Evolutionary conservation across 2,113 vertebrate species (phyloP).

Genomic region (Damaliscus lunatus): DNA sequence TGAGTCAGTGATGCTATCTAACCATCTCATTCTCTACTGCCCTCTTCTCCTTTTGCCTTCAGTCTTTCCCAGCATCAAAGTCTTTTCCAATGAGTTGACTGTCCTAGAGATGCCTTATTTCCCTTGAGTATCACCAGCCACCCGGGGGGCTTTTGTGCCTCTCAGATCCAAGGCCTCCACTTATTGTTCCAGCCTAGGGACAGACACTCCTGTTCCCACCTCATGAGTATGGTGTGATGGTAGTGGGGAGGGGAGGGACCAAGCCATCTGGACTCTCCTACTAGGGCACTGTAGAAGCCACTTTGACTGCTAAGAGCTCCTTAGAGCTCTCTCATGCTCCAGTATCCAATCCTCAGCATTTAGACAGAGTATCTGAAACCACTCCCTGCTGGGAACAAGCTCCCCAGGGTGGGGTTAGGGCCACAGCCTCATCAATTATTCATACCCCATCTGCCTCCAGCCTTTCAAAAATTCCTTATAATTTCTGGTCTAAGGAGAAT

Average conservation of each 20-base stretch:
- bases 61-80: background rate
- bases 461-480: conserved; percentile 7
- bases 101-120: background rate
- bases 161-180: background rate
- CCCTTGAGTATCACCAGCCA: background rate
- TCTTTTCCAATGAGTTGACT: background rate
- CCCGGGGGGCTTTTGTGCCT: background rate
- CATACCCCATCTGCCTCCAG: conserved; percentile 42
- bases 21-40: background rate
- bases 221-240: background rate
- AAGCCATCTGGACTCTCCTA: background rate
- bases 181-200: background rate
- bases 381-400: background rate
- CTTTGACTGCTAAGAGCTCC: background rate
- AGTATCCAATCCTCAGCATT: background rate
- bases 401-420: background rate
- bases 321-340: background rate
- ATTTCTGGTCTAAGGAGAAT: background rate
- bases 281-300: background rate
- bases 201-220: background rate
- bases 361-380: background rate
- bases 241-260: fast-evolving
- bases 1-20: background rate
- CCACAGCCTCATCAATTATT: conserved; percentile 15
- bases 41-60: background rate